Base-by-base conservation (phyloP, 2,888 invertebrate species). In the Xylophagus ater region DNA sequence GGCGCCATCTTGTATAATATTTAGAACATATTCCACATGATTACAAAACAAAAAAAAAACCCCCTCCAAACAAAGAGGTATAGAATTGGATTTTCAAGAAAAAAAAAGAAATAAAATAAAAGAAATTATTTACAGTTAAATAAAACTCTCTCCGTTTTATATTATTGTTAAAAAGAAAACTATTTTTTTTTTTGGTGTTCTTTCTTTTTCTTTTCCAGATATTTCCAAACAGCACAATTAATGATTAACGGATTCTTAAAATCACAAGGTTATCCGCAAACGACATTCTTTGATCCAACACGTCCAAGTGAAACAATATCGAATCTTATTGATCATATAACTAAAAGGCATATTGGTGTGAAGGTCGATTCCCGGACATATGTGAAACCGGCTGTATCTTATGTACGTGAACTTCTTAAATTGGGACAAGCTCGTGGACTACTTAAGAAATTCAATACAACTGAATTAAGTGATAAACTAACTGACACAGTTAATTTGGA, bases 401-500 rank as follows among this genome's bases (percentile, higher is more conserved):
- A 87, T 55, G 57, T 76, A 7, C 73, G 75, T 74, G 82, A 84
- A 63, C 67, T 81, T 4, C 60, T 83, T 4, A 74, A 72, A 57
- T 66, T 85, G 58, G 82, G 81, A 1, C 77, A 83, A 49, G 67
- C 76, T 17, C 75, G 76, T 35, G 78, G 81, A 8, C 68, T 76
- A 34, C 65, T 81, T 53, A 71, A 74, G 13, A 69, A 70, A 35
- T 71, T 78, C 25, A 80, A 81, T 56, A 74, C 82, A 51, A 73
- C 74, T 51, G 79, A 81, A 40, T 64, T 87, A 7, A 81, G 81
- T 9, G 78, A 81, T 58, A 75, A 78, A 51, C 60, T 88, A 43
- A 81, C 84, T 1, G 82, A 86, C 55, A 79, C 82, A 2, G 71
- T 88, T 34, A 87, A 87, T 61, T 65, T 85, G 53, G 86, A 87